Percentiles rank a stretch among this genome's conserved stretches.
Conservation (phyloP, 2,797 vertebrate genomes). For the Siniperca obscura region DNA sequence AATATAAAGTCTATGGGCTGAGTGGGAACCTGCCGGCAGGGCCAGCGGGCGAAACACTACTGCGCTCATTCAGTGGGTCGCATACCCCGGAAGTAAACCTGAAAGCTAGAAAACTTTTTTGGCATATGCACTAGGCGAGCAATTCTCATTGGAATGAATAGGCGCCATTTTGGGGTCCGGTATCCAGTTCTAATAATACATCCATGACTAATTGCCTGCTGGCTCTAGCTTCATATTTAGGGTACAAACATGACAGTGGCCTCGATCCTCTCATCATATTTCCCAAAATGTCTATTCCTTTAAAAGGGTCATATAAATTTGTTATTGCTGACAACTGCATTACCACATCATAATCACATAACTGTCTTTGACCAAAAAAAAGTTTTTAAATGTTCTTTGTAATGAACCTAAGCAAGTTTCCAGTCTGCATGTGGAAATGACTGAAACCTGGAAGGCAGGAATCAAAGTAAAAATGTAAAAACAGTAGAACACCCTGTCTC, state of each 20-base stretch:
- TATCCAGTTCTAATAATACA: no score
- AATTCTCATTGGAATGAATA: no score
- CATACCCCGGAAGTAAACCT: no score
- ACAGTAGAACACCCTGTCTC: background rate
- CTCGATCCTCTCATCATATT: background rate
- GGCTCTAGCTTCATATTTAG: background rate
- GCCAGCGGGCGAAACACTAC: no score
- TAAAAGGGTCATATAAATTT: background rate
- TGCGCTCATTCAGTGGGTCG: no score
- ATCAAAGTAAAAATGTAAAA: background rate
- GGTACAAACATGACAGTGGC: background rate
- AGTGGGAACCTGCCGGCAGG: no score
- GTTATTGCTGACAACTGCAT: constrained; percentile 6
- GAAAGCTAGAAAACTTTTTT: no score
- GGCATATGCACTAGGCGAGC: no score
- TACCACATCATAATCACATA: background rate
- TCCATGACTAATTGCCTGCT: background rate
- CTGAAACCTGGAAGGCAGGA: background rate
- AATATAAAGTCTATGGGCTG: no score
- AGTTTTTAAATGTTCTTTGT: no score
- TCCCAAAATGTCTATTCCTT: constrained; percentile 1
- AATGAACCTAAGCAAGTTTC: background rate
- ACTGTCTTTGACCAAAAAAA: background rate
- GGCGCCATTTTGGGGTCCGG: no score
- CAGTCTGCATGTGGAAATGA: constrained; percentile 11